Percentiles rank a stretch among this genome's conserved stretches.
These are phyloP conservation scores for Netelia virgata DNA, from an alignment of 2,888 invertebrate genomes.

Conservation along the genomic window DNA sequence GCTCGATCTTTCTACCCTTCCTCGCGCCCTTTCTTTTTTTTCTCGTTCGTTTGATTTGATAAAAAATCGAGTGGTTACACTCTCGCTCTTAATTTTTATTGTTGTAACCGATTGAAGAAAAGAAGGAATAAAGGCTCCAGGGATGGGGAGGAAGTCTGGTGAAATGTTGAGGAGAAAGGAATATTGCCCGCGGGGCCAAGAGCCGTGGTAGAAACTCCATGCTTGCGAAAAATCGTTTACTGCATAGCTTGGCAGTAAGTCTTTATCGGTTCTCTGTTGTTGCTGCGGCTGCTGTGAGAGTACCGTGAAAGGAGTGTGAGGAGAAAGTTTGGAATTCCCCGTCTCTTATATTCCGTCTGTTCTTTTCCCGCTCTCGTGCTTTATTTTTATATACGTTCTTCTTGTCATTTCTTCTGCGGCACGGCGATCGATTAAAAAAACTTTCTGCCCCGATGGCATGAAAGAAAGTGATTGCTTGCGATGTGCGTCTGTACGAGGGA, in stretches of 20 bases:
- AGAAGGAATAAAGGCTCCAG: constrained; percentile 9
- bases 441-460: constrained; percentile 24
- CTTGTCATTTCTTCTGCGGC: not conserved
- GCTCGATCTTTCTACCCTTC: not conserved
- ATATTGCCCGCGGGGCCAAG: constrained; percentile 22
- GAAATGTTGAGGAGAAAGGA: not conserved
- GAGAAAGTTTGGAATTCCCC: constrained; percentile 1
- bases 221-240: constrained; percentile 42
- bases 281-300: not conserved
- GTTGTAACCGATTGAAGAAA: constrained; percentile 9
- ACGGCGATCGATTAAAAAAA: constrained; percentile 33
- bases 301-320: constrained; percentile 1
- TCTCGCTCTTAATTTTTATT: not conserved
- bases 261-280: constrained; percentile 14
- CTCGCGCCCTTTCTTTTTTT: not conserved
- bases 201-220: constrained; percentile 13
- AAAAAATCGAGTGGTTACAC: not conserved
- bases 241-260: constrained; percentile 20
- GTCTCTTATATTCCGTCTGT: not conserved
- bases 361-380: not conserved
- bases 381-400: not conserved
- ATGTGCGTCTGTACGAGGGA: not conserved
- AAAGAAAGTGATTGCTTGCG: constrained; percentile 32
- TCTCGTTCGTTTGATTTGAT: constrained; percentile 4
- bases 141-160: constrained; percentile 1